Evolutionary conservation across 2,888 invertebrate species (phyloP), one percentile per base, ranked within the genome.

Genomic region (Isoperla grammatica): DNA sequence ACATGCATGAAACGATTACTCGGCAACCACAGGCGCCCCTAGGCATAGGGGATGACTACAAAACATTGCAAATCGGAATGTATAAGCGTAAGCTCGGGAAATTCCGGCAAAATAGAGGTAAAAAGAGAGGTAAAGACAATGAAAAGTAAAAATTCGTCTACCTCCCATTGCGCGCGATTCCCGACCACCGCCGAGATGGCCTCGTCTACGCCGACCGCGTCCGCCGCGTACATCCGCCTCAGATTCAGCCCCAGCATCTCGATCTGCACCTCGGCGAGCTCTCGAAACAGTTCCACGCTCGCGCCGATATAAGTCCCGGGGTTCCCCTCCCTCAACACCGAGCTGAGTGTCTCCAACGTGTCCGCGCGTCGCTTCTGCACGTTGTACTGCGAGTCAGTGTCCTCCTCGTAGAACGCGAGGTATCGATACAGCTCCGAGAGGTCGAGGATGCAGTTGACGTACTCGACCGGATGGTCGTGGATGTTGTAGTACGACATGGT

Each of bases 201-300:
- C 5, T 8, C 29, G 5, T 29, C 29, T 29, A 6, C 29, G 5
- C 8, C 29, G 29, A 4, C 8, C 29, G 29, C 29, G 29, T 29
- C 29, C 29, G 29, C 29, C 4, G 29, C 8, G 29, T 29, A 29
- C 5, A 83, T 71, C 65, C 80, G 79, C 66, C 80, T 80, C 61
- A 83, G 71, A 69, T 84, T 83, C 40, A 83, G 71, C 3, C 81
- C 79, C 81, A 83, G 81, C 63, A 84, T 71, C 67, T 84, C 83
- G 56, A 83, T 72, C 66, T 83, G 83, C 1, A 82, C 81, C 67
- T 83, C 83, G 0, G 82, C 80, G 37, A 83, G 72, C 68, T 83
- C 83, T 40, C 79, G 70, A 9, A 75, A 67, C 20, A 77, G 62
- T 67, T 76, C 76, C 15, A 76, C 69, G 57, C 72, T 73, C n/a